Base-by-base conservation (phyloP, 2,113 vertebrate species). In the Eubucco bourcierii region DNA sequence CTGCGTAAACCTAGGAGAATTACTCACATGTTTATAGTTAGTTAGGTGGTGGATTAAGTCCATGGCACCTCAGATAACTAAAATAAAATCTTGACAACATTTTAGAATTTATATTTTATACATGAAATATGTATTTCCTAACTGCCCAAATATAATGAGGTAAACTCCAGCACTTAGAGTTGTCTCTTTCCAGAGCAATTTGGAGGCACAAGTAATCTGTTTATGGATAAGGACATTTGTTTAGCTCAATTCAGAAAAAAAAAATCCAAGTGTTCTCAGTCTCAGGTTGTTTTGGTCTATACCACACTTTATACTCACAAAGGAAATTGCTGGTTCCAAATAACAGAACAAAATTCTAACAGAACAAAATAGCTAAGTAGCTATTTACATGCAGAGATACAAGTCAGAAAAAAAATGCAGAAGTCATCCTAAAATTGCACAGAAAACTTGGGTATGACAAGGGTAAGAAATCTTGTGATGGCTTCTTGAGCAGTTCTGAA, bases 11-110 rank as follows among this genome's bases (percentile, higher is more conserved):
- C 64, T 70, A 65, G 77, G 85, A 80, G 70, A 79, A 88, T 86
- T 90, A 80, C 88, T 88, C 90, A 79, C 25, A 70, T 59, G 80
- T 92, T 95, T 93, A 68, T 34, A 90, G 80, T 66, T 46, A 73
- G 15, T 58, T 86, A 61, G 64, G 65, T 60, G 76, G 78, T 67
- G 58, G 53, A 72, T 14, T 44, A 53, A 34, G 28, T 61, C 63
- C 6, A 4, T 50, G 66, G 74, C 70, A 94, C 70, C 15, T 3
- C 88, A 46, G 34, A 86, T 18, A 72, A 14, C 39, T 61, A 59
- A 90, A 90, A 84, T 86, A 88, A 90, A 93, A 21, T 12, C 29
- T 50, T 50, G 70, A 33, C 29, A 59, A 7, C 4, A 37, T 75
- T 95, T 86, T 84, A 72, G 2, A 80, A 7, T 52, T 25, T 52